Conservation (phyloP, 2,113 vertebrate species). For the Rhadina sibilatrix region DNA sequence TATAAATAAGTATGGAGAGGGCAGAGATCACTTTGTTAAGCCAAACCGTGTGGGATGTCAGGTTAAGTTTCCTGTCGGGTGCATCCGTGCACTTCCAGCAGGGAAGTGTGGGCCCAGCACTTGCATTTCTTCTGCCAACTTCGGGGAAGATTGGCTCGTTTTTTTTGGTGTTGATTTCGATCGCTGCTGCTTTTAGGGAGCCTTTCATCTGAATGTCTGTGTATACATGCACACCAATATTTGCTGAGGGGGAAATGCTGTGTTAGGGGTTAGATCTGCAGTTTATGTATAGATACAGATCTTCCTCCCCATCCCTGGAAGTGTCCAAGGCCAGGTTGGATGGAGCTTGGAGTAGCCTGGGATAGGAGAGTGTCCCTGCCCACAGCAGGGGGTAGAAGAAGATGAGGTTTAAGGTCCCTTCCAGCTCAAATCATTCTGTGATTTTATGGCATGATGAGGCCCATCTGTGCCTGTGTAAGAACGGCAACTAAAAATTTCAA, state of each 20-base stretch:
- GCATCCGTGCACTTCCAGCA: not conserved
- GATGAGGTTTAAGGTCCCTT: not conserved
- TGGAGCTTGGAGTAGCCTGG: not conserved
- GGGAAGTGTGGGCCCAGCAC: not conserved
- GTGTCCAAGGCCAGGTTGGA: not conserved
- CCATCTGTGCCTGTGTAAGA: not conserved
- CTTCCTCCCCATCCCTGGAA: not conserved
- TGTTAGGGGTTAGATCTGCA: too few relatives aligned
- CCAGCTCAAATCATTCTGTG: not conserved
- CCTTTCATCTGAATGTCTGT: not conserved
- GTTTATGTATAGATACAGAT: fast-evolving
- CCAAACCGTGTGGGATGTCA: not conserved
- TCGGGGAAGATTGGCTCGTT: not conserved
- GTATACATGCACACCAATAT: fast-evolving
- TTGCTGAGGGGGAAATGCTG: not conserved
- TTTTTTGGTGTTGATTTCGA: not conserved
- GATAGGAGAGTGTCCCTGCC: not conserved
- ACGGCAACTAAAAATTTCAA: not conserved
- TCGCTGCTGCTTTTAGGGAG: not conserved
- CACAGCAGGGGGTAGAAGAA: not conserved
- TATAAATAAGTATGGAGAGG: slow-evolving; percentile 37
- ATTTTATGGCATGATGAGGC: not conserved
- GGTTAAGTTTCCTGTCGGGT: slow-evolving; percentile 9
- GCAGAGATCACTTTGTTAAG: slow-evolving; percentile 19
- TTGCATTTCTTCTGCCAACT: not conserved